Percentiles rank a stretch among this genome's conserved stretches.
Conservation (phyloP, 1,140 invertebrate genomes). For the Drosophila ohnishii region DNA sequence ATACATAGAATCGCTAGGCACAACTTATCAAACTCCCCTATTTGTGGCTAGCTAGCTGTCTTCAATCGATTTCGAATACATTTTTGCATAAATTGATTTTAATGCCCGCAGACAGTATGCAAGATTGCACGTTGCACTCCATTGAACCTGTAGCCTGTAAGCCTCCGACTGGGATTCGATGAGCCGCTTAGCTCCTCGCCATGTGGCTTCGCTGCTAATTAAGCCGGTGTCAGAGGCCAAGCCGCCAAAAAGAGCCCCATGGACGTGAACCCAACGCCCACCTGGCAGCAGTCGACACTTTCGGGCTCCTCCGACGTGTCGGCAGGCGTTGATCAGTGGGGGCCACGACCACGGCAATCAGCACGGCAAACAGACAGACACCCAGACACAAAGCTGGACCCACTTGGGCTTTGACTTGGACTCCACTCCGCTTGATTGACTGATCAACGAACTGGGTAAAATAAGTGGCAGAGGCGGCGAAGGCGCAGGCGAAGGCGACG, state of each 20-base stretch:
- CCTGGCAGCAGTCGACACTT: constrained; percentile 32
- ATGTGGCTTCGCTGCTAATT: constrained; percentile 34
- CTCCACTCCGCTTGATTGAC: constrained; percentile 61
- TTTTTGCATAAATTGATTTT: constrained; percentile 58
- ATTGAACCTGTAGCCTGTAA: constrained; percentile 15
- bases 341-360: constrained; percentile 61
- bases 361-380: constrained; percentile 46
- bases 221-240: constrained; percentile 50
- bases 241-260: constrained; percentile 10
- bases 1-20: too few relatives aligned
- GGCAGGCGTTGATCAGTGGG: constrained; percentile 44
- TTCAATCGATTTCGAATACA: constrained; percentile 34
- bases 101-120: constrained; percentile 36
- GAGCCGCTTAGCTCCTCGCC: constrained; percentile 27
- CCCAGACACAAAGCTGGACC: constrained; percentile 20
- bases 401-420: constrained; percentile 25
- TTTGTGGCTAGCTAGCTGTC: constrained; percentile 4
- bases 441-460: constrained; percentile 57
- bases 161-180: constrained; percentile 4
- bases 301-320: constrained; percentile 14
- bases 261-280: constrained; percentile 34
- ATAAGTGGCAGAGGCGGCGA: constrained; percentile 22
- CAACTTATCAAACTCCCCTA: constrained; percentile 7
- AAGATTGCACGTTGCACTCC: constrained; percentile 28
- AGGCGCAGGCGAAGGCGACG: constrained; percentile 20